Base-by-base conservation (phyloP, 2,797 vertebrate species). In the Tokudaia tokunoshimensis region DNA sequence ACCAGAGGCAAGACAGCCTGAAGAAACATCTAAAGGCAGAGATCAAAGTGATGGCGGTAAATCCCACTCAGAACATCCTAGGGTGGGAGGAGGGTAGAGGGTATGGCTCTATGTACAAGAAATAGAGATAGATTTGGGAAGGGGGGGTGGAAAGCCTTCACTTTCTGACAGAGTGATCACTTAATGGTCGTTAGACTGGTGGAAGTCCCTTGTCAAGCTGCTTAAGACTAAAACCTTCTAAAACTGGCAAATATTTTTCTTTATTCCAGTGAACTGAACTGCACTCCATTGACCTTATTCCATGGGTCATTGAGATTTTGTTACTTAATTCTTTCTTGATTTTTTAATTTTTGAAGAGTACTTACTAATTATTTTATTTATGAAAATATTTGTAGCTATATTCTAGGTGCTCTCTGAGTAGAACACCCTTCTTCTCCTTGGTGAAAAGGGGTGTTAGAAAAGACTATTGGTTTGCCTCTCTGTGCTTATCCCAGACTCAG, bases 1-100 rank as follows among this genome's bases (percentile, higher is more conserved):
- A 3, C 8, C 67, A 82, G 47, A 26, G 0, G 3, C 83, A 44
- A 44, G 79, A 37, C 1, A 74, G n/a, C 79, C 61, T 97, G 90
- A 78, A 78, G 95, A 93, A 94, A 67, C 6, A 1, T 34, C 78
- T 97, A 55, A 86, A 89, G 22, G 11, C 83, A 41, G 96, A 97
- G 50, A 6, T 95, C 89, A 91, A 82, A 84, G 57, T 95, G 57
- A 44, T 97, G 11, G 96, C 67, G 92, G 97, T 97, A 95, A 96
- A 86, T 41, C 15, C 6, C 67, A 29, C 50, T 83, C 61, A 70
- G 81, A 89, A 29, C 0, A 0, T 13, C 8, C 26, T 78, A 52
- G 44, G 34, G 13, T 2, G 14, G 15, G 26, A 12, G 34, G 15
- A 15, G 41, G 47, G 4, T 29, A 76, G 15, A 47, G 31, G 15